Conservation (phyloP, 2,113 vertebrate species). For the Tretioscincus oriximinensis region DNA sequence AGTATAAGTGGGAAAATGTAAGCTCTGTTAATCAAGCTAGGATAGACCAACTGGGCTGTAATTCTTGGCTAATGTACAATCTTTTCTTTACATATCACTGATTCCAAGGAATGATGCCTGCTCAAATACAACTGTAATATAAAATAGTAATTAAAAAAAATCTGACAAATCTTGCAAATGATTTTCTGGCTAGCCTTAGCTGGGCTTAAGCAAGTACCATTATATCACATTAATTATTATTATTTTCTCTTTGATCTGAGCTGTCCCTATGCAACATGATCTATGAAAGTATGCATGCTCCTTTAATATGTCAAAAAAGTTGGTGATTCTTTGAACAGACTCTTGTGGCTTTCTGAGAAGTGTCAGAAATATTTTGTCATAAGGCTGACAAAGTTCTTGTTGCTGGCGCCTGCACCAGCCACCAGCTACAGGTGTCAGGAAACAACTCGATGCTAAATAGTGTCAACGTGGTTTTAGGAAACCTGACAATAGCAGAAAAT, state of each 20-base stretch:
- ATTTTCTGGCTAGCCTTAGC: neutral
- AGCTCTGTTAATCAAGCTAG: neutral
- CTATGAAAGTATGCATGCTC: neutral
- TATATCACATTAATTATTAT: too few species aligned
- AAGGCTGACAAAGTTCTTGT: neutral
- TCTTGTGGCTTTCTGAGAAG: neutral
- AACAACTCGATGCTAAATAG: neutral
- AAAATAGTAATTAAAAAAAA: neutral
- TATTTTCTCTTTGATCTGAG: neutral
- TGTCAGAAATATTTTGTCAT: neutral
- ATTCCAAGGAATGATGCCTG: neutral
- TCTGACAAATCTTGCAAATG: neutral
- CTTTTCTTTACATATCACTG: too few species aligned
- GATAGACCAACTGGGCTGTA: neutral
- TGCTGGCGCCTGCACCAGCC: neutral
- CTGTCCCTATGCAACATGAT: neutral
- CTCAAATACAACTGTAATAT: neutral
- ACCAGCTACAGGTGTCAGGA: neutral
- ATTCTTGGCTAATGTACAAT: neutral
- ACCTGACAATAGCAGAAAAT: neutral
- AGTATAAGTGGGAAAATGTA: neutral
- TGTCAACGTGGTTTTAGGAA: neutral
- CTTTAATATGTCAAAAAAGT: neutral
- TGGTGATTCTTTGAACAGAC: neutral
- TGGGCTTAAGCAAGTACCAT: too few species aligned